A percentile compares a stretch with the other conserved stretches of the same genome.
Evolutionary conservation across 2,797 vertebrate species (phyloP).

Genomic region (Eleutherodactylus coqui): DNA sequence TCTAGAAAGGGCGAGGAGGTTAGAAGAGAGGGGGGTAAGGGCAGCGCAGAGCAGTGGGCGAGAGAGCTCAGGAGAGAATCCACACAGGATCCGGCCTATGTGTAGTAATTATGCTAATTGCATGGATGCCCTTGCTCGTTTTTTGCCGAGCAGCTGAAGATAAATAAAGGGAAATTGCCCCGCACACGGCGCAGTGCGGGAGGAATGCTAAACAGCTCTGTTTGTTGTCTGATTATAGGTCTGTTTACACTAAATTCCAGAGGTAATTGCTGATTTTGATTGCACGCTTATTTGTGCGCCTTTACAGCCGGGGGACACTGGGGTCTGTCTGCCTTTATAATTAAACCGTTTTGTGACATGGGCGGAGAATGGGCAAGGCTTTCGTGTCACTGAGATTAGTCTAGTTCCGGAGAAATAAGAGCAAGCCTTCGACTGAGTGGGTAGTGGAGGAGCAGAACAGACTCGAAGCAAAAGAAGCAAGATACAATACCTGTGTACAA

Average conservation of each 20-base stretch:
- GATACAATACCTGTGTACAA: background rate
- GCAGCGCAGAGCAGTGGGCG: conserved; percentile 40
- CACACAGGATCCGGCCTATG: conserved; percentile 97
- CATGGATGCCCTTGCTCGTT: conserved; percentile 99
- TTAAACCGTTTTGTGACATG: conserved; percentile 94
- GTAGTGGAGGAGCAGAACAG: conserved; percentile 12
- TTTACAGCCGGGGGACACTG: conserved; percentile 86
- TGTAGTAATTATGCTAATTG: conserved; percentile 99
- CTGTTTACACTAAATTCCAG: conserved; percentile 99
- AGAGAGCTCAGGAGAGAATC: conserved; percentile 75
- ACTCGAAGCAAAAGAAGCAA: background rate
- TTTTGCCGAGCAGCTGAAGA: conserved; percentile 96
- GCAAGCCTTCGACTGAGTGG: background rate
- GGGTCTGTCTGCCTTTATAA: conserved; percentile 92
- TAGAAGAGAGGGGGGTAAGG: conserved; percentile 33
- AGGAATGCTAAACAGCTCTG: conserved; percentile 98
- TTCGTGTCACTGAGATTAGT: conserved; percentile 69
- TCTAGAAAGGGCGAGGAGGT: conserved; percentile 31
- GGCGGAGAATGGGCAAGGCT: conserved; percentile 43
- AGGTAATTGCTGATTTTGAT: conserved; percentile 99
- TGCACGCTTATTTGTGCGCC: conserved; percentile 95
- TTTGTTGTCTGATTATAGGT: conserved; percentile 96
- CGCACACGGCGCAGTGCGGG: conserved; percentile 99
- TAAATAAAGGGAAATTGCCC: conserved; percentile 99
- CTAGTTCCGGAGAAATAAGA: conserved; percentile 52